These are phyloP conservation scores for Mesocentrotus franciscanus DNA, from an alignment of 53 echinoderm and acorn worm species.

Conservation along the genomic window DNA sequence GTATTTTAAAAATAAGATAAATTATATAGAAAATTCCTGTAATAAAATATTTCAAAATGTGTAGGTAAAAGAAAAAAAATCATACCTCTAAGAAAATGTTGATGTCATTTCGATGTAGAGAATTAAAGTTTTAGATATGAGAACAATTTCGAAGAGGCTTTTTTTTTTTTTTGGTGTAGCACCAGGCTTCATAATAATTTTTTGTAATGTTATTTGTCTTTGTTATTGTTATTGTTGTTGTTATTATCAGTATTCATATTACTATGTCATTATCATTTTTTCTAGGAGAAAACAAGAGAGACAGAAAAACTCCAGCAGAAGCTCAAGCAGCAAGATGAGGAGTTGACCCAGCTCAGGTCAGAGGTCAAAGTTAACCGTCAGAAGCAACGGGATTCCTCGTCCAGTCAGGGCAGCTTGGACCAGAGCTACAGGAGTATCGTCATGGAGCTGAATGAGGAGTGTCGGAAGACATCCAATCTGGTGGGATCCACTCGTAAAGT, in stretches of 20 bases:
- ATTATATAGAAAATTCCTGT: neutral
- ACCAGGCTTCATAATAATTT: no score
- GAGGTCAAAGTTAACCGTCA: conserved; percentile 85
- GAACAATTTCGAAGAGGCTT: no score
- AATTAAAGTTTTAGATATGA: no score
- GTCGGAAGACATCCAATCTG: conserved; percentile 81
- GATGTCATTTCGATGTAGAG: no score
- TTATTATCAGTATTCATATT: neutral
- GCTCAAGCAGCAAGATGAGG: conserved; percentile 85
- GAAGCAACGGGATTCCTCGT: conserved; percentile 68
- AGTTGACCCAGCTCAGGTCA: conserved; percentile 82
- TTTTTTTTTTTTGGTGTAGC: no score
- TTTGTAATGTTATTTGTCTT: neutral
- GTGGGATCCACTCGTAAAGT: conserved; percentile 73
- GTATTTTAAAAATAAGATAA: neutral
- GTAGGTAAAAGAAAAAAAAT: no score
- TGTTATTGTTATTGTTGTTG: neutral
- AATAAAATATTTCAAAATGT: neutral
- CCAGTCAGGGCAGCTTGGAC: conserved; percentile 62
- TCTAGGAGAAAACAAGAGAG: conserved; percentile 87
- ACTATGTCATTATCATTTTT: neutral
- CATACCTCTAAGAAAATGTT: no score
- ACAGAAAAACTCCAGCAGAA: conserved; percentile 78
- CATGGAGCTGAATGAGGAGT: conserved; percentile 88
- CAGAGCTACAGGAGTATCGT: conserved; percentile 76